Evolutionary conservation across 2,797 vertebrate species (phyloP).

Genomic region (Gallinago stenura): DNA sequence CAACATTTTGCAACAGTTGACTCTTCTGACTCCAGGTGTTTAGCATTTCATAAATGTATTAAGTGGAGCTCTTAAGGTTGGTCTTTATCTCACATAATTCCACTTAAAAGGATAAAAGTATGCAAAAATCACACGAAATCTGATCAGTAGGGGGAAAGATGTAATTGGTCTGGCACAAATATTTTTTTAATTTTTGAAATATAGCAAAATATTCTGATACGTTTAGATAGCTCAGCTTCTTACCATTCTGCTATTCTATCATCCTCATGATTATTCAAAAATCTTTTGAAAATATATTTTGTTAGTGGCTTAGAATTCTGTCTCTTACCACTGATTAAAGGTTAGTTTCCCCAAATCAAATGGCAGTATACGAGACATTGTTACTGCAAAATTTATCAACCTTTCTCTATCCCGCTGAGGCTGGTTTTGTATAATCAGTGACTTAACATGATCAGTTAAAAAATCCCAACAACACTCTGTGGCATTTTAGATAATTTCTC

Average conservation of each 20-base stretch:
- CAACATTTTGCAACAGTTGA: neutral
- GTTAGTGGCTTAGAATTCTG: neutral
- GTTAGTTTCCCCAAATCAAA: neutral
- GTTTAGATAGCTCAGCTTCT: neutral
- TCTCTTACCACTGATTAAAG: neutral
- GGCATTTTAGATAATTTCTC: conserved; percentile 48
- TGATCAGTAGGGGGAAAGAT: neutral
- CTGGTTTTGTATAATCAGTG: neutral
- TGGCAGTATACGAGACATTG: neutral
- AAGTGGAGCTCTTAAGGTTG: neutral
- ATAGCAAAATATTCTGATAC: neutral
- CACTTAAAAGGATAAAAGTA: neutral
- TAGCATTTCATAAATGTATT: neutral
- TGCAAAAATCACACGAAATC: neutral
- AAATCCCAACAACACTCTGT: neutral
- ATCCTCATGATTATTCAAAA: neutral
- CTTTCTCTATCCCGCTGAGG: neutral
- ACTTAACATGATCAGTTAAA: neutral
- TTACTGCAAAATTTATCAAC: neutral
- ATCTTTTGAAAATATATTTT: neutral
- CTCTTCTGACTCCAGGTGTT: neutral
- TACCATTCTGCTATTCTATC: neutral
- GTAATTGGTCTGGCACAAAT: neutral
- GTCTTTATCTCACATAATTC: neutral
- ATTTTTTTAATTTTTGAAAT: neutral